Base-by-base conservation (phyloP, 2,113 vertebrate genomes). In the Agapornis roseicollis region DNA sequence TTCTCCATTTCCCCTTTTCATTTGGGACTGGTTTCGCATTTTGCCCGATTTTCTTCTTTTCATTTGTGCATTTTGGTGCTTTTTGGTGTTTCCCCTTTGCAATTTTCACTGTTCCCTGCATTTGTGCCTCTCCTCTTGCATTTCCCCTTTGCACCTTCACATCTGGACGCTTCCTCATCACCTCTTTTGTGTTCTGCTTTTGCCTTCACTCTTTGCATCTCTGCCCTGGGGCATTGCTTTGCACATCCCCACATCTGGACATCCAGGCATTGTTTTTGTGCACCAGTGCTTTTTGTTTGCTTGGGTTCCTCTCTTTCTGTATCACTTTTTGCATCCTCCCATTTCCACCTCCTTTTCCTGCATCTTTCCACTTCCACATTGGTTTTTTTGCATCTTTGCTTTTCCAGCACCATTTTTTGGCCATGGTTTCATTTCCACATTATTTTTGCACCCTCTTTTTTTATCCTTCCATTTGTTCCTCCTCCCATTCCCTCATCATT, bases 401-500 rank as follows among this genome's bases (percentile, higher is more conserved):
- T 6, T 52, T 71, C 46, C 28, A 8, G 3, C 39, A 12, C 13
- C 1, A 0, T 6, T 65, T 58, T 46, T 27, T 41, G 25, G 11
- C 6, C 37, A 4, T 3, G 5, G 0, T 47, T 74, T 31, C 42
- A 15, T 52, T 37, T 42, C 23, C 2, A 3, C n/a, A 1, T 11
- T 2, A 2, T 17, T 77, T 66, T 46, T 46, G 20, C 64, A 24
- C 25, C 31, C 24, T 33, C 22, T 8, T 68, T 24, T 55, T 39
- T 25, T 13, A 8, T 4, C 39, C 5, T 17, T 3, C 11, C 46
- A 13, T n/a, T 61, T 63, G 20, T 22, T 19, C 58, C 9, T 2
- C 35, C 9, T 22, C 1, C 4, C 28, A 2, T 46, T 81, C 10
- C 19, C 10, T 8, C 4, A 0, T 13, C 6, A 0, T 18, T 66